Base-by-base conservation (phyloP, 2,797 vertebrate species). In the Graptemys geographica region DNA sequence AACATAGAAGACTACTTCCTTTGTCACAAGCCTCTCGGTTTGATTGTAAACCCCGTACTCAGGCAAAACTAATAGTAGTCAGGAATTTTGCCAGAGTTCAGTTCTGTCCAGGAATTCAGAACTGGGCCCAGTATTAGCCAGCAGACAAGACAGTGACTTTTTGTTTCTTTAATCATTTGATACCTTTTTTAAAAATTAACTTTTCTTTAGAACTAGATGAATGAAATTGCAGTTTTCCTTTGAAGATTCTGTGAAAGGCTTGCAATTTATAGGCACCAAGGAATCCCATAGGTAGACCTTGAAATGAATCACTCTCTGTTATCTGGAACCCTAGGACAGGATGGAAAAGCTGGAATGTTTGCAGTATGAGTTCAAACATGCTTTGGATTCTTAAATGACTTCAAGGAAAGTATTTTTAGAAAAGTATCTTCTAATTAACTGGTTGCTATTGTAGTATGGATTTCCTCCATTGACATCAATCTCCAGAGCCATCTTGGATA, bases 401-500 rank as follows among this genome's bases (percentile, higher is more conserved):
- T 90, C 79, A 94, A 95, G 97, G 88, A 94, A 83, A 89, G 89
- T 90, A 96, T 78, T 93, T 91, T 57, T 90, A 96, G 97, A 97
- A 97, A 96, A 96, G 96, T 96, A 95, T 97, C 96, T 95, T 96
- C 65, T 93, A 96, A 96, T 94, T 79, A 94, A 96, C 81, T 37
- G 57, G 90, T 49, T 93, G 93, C 95, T 95, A 80, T 81, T 11
- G 87, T 49, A 76, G 76, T 12, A 16, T 25, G 72, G 74, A 21
- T 72, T 56, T 80, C 79, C 25, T 88, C 52, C 62, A 79, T 84
- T 92, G 94, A 91, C 89, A 92, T 99, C 98, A 99, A 96, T 99
- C 99, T 16, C 98, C 99, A 85, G 99, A 98, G 90, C 99, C 99
- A 3, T 99, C 99, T 84, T 99, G 99, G 93, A 99, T 98, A 93